Evolutionary conservation across 2,797 vertebrate genomes (phyloP).

Genomic region (Orestias chungarensis): DNA sequence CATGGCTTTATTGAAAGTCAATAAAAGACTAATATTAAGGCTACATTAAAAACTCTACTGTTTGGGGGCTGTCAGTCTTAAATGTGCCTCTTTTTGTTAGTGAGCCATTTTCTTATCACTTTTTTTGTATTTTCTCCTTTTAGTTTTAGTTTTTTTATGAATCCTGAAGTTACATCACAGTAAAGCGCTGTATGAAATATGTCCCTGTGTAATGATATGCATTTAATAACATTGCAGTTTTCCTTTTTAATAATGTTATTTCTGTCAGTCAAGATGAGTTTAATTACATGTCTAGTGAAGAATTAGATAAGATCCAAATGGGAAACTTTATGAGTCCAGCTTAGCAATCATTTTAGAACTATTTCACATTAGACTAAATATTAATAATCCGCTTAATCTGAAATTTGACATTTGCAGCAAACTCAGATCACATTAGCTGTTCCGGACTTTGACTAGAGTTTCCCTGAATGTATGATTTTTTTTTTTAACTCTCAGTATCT

Average conservation of each 20-base stretch:
- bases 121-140: background rate
- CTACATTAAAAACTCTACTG: background rate
- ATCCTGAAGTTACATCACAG: background rate
- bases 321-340: background rate
- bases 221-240: constrained; percentile 12
- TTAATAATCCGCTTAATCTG: constrained; percentile 11
- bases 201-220: constrained; percentile 7
- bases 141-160: background rate
- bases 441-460: background rate
- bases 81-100: too few relatives aligned
- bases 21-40: background rate
- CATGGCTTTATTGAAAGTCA: background rate
- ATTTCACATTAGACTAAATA: background rate
- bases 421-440: background rate
- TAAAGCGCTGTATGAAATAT: constrained; percentile 13
- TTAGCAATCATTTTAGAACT: background rate
- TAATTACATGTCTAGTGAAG: background rate
- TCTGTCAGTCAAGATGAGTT: constrained; percentile 4
- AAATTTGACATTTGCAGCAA: background rate
- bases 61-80: background rate
- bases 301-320: background rate
- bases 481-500: background rate
- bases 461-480: constrained; percentile 26
- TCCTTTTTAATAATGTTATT: constrained; percentile 16
- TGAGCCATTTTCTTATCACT: background rate